Evolutionary conservation across 2,797 vertebrate genomes (phyloP).

Genomic region (Thripadectes ignobilis): DNA sequence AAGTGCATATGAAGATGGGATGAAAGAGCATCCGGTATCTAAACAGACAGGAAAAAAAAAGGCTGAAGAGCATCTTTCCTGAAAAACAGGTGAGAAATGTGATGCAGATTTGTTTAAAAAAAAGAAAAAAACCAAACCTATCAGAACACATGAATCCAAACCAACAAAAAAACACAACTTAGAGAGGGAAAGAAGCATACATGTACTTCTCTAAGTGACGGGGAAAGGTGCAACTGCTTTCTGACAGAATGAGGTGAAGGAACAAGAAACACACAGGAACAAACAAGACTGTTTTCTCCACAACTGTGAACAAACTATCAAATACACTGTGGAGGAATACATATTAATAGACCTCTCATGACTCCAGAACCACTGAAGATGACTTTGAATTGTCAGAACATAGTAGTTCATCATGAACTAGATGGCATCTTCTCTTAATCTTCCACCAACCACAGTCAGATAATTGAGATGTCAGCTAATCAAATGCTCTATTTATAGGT

Average conservation of each 20-base stretch:
- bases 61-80: neutral
- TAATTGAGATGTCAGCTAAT: neutral
- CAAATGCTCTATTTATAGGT: conserved; percentile 15
- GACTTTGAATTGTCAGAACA: neutral
- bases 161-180: neutral
- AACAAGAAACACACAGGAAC: neutral
- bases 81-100: neutral
- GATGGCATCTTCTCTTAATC: neutral
- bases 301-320: neutral
- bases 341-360: neutral
- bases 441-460: neutral
- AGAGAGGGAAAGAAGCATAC: neutral
- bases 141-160: neutral
- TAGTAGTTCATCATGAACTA: neutral
- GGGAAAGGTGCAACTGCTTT: neutral
- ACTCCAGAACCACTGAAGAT: neutral
- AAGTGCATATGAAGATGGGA: neutral
- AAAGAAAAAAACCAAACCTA: neutral
- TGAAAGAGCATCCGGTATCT: neutral
- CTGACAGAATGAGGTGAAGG: conserved; percentile 41
- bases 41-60: neutral
- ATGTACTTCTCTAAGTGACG: neutral
- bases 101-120: neutral
- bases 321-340: neutral
- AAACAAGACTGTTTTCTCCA: neutral